A percentile compares a stretch with the other conserved stretches of the same genome.
Conservation (phyloP, 2,797 vertebrate species). For the Peromyscus attwateri region DNA sequence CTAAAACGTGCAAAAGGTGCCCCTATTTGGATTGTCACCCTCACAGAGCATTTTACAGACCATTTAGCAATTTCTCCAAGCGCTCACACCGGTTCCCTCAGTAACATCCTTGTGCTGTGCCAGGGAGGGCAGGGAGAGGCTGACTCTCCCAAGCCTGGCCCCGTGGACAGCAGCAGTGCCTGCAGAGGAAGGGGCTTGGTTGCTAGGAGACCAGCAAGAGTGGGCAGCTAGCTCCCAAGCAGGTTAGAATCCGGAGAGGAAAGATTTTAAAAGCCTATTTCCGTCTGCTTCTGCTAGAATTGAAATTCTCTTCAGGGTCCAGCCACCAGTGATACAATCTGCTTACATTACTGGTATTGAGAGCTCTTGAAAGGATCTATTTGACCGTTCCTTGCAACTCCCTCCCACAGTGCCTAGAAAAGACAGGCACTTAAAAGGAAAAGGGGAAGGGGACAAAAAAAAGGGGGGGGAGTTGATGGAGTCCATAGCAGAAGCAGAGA, state of each 20-base stretch:
- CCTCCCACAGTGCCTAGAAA: constrained; percentile 70
- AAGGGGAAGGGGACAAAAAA: not conserved
- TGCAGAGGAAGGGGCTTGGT: constrained; percentile 79
- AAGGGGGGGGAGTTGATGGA: constrained; percentile 17
- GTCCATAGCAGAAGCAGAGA: constrained; percentile 53
- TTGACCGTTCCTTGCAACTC: constrained; percentile 67
- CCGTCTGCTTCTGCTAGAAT: constrained; percentile 79
- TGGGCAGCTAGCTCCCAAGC: constrained; percentile 83
- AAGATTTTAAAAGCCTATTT: constrained; percentile 84
- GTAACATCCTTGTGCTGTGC: constrained; percentile 70
- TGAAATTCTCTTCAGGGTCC: constrained; percentile 82
- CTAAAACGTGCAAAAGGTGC: constrained; percentile 70
- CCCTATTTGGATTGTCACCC: constrained; percentile 65
- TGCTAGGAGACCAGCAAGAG: constrained; percentile 83
- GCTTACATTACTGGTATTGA: constrained; percentile 74
- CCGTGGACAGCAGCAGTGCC: constrained; percentile 55
- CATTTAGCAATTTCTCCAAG: constrained; percentile 81
- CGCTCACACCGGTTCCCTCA: constrained; percentile 39
- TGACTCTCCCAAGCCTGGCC: constrained; percentile 65
- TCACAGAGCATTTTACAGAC: constrained; percentile 74
- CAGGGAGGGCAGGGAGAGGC: constrained; percentile 31
- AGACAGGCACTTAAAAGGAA: constrained; percentile 66
- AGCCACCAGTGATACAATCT: constrained; percentile 81
- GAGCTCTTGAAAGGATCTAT: constrained; percentile 77
- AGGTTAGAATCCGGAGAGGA: constrained; percentile 82